Base-by-base conservation (phyloP, 1,140 invertebrate species). In the Hyles vespertilio region DNA sequence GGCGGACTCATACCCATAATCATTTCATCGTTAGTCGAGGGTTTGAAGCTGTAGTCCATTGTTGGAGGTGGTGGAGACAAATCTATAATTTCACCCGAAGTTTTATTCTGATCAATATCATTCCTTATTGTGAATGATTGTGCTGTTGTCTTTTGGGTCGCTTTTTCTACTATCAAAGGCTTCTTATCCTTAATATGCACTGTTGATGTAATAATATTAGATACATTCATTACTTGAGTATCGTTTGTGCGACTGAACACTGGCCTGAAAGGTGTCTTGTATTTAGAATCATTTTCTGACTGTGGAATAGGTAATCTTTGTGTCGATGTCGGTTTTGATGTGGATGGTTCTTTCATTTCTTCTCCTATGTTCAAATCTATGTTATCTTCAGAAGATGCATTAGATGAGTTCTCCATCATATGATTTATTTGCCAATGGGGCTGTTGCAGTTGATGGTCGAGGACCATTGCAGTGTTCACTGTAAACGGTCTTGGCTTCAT, bases 1-100 rank as follows among this genome's bases (percentile, higher is more conserved):
- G 86, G 89, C 36, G 89, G 88, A 66, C 82, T 89, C 89, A 90
- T 90, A 9, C 89, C 89, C 86, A 89, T 88, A 40, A 90, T 90
- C 58, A 81, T 77, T 60, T 90, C 87, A 64, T 81, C 80, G 54
- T 81, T 84, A 4, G 63, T 79, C 22, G 82, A 76, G 46, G 82
- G 77, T 58, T 83, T 89, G 36, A 85, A 84, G 52, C 76, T 87
- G 52, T 84, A 84, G 63, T 86, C 82, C 33, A 80, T 65, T 3
- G 76, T 85, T 33, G 82, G 89, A 33, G 87, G 87, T 4, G 89
- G 88, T 12, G 89, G 89, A 44, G 88, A 89, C 11, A 90, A 74
- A 65, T 89, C 80, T 56, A 89, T 73, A 45, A 89, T 89, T 59
- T 89, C 82, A 66, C 69, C 79, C 0, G 77, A 72, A 6, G 81